phyloP scores from a whole-genome alignment of 2,113 vertebrate genomes.

The Sarotherodon lohbergeri region DNA sequence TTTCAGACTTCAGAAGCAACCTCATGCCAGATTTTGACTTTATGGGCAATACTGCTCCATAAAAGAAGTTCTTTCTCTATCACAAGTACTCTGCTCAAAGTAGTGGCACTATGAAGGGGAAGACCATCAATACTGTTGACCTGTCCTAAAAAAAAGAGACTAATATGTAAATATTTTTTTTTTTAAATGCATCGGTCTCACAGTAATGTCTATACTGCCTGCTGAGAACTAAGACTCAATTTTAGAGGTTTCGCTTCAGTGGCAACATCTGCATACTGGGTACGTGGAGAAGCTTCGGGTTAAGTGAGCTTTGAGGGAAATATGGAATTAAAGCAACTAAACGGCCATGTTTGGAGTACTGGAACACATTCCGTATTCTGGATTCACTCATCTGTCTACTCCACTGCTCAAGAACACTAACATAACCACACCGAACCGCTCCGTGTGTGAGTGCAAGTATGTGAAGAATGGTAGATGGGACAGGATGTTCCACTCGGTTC shows the following conservation, averaged over 20 bases:
- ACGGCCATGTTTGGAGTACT: conserved; percentile 16
- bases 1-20: background rate
- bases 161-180: background rate
- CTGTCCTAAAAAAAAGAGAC: background rate
- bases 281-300: conserved; percentile 3
- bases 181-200: background rate
- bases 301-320: conserved; percentile 31
- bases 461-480: conserved; percentile 45
- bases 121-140: background rate
- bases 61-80: background rate
- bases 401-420: conserved; percentile 20
- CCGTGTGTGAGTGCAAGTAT: background rate
- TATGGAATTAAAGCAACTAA: conserved; percentile 41
- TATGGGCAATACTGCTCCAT: background rate
- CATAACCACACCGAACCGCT: conserved; percentile 5
- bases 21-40: background rate
- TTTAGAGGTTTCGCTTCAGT: conserved; percentile 35
- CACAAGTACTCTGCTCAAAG: background rate
- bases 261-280: conserved; percentile 26
- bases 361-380: conserved; percentile 11
- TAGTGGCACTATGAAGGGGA: background rate
- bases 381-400: conserved; percentile 44
- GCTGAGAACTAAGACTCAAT: background rate
- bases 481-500: conserved; percentile 60
- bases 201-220: background rate